Conservation (phyloP, 2,113 vertebrate species). For the Tragulus kanchil region DNA sequence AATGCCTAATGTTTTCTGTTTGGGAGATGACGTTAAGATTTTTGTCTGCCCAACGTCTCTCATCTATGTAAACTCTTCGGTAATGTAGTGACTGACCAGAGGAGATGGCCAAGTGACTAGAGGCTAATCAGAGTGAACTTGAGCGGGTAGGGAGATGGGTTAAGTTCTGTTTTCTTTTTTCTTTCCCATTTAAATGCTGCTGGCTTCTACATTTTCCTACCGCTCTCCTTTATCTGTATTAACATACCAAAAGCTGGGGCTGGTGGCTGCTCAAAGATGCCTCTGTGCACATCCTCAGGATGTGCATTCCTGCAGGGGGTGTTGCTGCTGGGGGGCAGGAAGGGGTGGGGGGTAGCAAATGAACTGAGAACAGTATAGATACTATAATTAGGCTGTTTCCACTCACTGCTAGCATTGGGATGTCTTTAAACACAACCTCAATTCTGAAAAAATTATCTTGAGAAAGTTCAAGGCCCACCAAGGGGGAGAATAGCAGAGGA, state of each 20-base stretch:
- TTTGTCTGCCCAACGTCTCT: neutral
- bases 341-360: neutral
- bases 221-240: neutral
- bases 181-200: neutral
- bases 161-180: neutral
- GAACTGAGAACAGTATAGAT: neutral
- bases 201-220: neutral
- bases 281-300: accelerated
- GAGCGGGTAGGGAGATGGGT: too few species aligned
- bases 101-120: neutral
- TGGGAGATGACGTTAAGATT: neutral
- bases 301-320: neutral
- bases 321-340: neutral
- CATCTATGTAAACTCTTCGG: neutral
- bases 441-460: neutral
- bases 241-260: neutral
- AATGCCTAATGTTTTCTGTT: neutral
- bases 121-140: neutral
- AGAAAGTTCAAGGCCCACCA: neutral
- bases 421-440: neutral
- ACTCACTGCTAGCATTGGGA: neutral
- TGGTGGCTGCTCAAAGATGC: neutral
- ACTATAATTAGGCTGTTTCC: neutral
- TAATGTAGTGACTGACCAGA: neutral
- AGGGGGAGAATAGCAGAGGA: neutral